phyloP scores from a whole-genome alignment of 2,888 invertebrate genomes.

The Pterostichus madidus region DNA sequence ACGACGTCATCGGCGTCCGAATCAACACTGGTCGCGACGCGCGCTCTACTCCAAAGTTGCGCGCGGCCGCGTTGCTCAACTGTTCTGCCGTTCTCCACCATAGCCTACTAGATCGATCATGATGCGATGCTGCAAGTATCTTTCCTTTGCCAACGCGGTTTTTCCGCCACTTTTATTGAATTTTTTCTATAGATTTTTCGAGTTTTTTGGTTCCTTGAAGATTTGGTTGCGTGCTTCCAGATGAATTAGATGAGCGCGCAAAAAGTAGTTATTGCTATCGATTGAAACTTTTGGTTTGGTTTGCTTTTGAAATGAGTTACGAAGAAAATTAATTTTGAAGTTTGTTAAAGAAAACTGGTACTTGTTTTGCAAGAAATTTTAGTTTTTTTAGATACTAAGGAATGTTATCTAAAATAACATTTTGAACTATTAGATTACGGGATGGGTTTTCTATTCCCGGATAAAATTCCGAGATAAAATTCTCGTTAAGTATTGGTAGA shows the following conservation, averaged over 20 bases:
- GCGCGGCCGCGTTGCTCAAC: conserved; percentile 16
- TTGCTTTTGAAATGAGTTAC: neutral
- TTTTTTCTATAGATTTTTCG: conserved; percentile 35
- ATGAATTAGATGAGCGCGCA: neutral
- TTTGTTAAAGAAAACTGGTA: neutral
- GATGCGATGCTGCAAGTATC: conserved; percentile 23
- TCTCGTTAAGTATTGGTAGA: too few relatives aligned
- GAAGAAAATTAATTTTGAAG: conserved; percentile 4
- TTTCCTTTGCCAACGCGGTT: neutral
- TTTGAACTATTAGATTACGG: too few relatives aligned
- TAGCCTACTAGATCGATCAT: conserved; percentile 27
- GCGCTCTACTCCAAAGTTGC: conserved; percentile 9
- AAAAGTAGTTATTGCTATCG: conserved; percentile 7
- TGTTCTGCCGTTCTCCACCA: neutral
- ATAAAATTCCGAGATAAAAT: too few relatives aligned
- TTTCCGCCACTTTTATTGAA: conserved; percentile 12
- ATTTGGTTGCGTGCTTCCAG: conserved; percentile 18
- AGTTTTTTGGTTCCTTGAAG: neutral
- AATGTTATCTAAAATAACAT: too few relatives aligned
- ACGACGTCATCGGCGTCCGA: conserved; percentile 50
- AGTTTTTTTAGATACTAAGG: too few relatives aligned
- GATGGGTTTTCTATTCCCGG: too few relatives aligned
- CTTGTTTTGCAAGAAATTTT: neutral
- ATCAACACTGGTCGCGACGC: conserved; percentile 47
- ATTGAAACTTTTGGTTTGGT: neutral